Conservation (phyloP, 2,797 vertebrate species). For the Sphenopsis melanotis region DNA sequence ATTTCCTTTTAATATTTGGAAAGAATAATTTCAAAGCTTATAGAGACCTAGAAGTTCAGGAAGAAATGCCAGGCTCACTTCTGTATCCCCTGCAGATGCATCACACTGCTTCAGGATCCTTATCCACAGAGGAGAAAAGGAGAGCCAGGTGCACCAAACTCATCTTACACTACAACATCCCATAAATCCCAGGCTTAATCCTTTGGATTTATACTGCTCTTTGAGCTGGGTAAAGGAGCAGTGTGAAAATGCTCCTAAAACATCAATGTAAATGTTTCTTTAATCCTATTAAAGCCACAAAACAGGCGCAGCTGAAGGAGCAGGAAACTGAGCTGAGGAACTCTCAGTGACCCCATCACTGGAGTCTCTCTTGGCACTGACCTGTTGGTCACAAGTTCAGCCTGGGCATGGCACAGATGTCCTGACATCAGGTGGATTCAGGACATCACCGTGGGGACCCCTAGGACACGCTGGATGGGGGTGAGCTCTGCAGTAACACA, state of each 20-base stretch:
- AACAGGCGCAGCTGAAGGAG: conserved; percentile 57
- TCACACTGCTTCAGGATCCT: neutral
- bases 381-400: conserved; percentile 9
- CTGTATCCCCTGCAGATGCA: neutral
- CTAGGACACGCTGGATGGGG: neutral
- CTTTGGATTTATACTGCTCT: conserved; percentile 41
- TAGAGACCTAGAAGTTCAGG: neutral
- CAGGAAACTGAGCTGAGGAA: conserved; percentile 58
- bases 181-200: conserved; percentile 50
- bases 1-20: neutral
- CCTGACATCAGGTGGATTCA: neutral
- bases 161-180: conserved; percentile 35
- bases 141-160: conserved; percentile 44
- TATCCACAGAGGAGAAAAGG: neutral
- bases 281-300: conserved; percentile 67
- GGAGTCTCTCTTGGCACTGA: conserved; percentile 23
- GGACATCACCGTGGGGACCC: neutral
- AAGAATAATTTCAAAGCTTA: neutral
- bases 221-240: conserved; percentile 36
- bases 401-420: neutral
- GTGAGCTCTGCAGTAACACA: neutral
- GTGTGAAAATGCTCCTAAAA: conserved; percentile 63
- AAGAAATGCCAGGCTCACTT: neutral
- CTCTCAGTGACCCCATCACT: conserved; percentile 20
- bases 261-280: conserved; percentile 64